Evolutionary conservation across 92 coral and sea anemone species (phyloP), one percentile per base, ranked within the genome.

Genomic region (Scolanthus callimorphus): DNA sequence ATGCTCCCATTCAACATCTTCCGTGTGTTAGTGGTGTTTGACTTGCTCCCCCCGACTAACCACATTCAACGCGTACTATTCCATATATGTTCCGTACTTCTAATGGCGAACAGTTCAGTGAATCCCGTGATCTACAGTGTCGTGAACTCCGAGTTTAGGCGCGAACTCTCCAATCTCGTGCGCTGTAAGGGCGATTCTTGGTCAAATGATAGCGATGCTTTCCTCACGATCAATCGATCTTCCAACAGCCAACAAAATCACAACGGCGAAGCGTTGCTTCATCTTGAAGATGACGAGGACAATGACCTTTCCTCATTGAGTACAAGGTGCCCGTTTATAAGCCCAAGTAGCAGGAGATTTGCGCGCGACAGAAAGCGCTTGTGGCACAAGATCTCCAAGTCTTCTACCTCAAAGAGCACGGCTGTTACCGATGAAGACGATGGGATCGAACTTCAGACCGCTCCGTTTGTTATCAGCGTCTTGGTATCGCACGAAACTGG

Each of bases 131-230:
- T 91, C 31, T 91, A 91, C 61, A 79, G 88, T 24, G 76, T 78
- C 4, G 80, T 86, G 1, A 91, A 86, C 65, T 63, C 94, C 38
- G 97, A 91, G 31, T 91, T 91, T 69, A 81, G 97, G 8, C 81
- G 90, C 24, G 97, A 91, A 41, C 83, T 91, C 29, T 38, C 55
- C 15, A 79, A 60, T 8, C 50, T 70, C 0, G 51, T 86, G 25
- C 68, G 78, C 21, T 74, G 95, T 3, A 51, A 51, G 25, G 59
- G 52, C 0, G 73, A 70, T 22, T 49, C 34, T 6, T 69, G 78
- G 29, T 37, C 71, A 25, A 63, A 75, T 20, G 57, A 78, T 9
- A 70, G 78, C 6, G 78, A 75, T 24, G 43, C 45, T 20, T 52
- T 81, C 11, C 48, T 29, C 9, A 81, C 81, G 2, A 61, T 81